Percentiles rank a stretch among this genome's conserved stretches.
Evolutionary conservation across 2,797 vertebrate species (phyloP).

Genomic region (Smutsia gigantea): DNA sequence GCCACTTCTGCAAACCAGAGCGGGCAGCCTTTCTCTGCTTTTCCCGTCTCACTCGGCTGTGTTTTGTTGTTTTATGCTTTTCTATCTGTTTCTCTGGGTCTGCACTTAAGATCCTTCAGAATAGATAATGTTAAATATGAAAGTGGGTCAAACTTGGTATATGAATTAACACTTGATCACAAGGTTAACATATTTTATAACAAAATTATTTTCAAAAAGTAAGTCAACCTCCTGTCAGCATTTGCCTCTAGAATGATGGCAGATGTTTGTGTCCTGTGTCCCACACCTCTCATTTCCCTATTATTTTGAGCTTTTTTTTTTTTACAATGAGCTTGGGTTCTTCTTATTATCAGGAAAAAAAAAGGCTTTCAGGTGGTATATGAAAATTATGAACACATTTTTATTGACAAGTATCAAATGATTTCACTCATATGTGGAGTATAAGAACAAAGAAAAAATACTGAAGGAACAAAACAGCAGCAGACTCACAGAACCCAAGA

Average conservation of each 20-base stretch:
- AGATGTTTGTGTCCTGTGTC: not conserved
- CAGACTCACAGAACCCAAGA: too few species aligned
- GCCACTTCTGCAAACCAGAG: not conserved
- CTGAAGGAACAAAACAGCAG: too few species aligned
- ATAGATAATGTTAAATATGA: not conserved
- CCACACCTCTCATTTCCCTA: not conserved
- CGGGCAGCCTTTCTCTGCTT: not conserved
- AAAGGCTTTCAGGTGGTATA: not conserved
- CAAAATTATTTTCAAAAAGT: conserved; percentile 1
- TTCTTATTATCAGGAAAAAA: not conserved
- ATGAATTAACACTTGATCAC: conserved; percentile 12
- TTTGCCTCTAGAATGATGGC: not conserved
- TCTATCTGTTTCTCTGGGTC: not conserved
- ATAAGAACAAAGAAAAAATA: too few species aligned
- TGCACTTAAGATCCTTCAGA: conserved; percentile 23
- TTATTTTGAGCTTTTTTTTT: not conserved
- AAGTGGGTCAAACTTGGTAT: conserved; percentile 10
- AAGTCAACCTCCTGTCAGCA: not conserved
- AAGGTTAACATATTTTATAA: not conserved
- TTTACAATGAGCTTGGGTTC: not conserved
- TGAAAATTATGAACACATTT: not conserved
- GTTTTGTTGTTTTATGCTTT: not conserved
- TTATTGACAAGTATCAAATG: too few species aligned
- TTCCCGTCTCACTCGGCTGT: not conserved
- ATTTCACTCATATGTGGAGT: too few species aligned